Evolutionary conservation across 2,888 invertebrate species (phyloP).

Genomic region (Lasioglossum vierecki): DNA sequence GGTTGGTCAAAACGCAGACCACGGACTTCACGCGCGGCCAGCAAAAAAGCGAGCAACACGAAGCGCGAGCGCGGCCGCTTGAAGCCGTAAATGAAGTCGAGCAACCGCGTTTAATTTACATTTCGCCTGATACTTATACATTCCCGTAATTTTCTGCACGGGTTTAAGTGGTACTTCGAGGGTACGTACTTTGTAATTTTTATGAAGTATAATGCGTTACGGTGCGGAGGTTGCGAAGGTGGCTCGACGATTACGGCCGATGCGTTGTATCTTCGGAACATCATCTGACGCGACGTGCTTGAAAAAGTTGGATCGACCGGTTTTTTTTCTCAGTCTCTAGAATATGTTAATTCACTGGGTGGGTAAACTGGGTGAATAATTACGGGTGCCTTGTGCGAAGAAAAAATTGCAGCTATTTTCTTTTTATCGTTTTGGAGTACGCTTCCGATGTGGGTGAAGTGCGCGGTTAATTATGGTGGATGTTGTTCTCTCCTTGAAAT

Average conservation of each 20-base stretch:
- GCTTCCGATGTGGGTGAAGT: neutral
- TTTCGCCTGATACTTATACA: neutral
- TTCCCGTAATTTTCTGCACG: neutral
- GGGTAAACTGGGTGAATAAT: neutral
- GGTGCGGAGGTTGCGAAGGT: neutral
- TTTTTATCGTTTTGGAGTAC: neutral
- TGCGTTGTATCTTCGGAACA: neutral
- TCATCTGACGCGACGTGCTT: neutral
- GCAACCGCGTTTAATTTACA: neutral
- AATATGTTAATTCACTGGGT: neutral
- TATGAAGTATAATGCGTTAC: neutral
- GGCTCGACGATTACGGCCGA: neutral
- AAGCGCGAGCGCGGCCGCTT: neutral
- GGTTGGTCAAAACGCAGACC: neutral
- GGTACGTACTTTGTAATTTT: neutral
- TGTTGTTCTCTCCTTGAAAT: neutral
- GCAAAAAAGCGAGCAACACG: neutral
- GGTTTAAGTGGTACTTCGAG: neutral
- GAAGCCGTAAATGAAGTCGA: neutral
- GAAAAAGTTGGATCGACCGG: neutral
- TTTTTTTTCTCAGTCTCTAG: neutral
- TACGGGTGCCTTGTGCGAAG: neutral
- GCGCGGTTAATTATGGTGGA: neutral
- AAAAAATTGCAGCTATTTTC: neutral
- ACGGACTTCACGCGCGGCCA: neutral